Base-by-base conservation (phyloP, 2,888 invertebrate genomes). In the Calameuta pallipes region DNA sequence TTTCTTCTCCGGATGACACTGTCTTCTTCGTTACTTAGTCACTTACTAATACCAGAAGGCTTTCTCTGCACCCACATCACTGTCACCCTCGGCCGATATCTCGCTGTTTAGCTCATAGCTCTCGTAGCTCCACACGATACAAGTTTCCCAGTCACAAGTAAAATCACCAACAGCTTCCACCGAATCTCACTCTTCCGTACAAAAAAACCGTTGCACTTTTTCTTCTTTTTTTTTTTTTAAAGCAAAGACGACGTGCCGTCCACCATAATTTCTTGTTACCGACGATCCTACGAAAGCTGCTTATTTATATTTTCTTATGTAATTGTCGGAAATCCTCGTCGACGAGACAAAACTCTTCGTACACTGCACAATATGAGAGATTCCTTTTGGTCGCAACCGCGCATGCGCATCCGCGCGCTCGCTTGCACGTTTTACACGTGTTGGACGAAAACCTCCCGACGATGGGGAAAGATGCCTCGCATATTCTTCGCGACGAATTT, bases 21-120 rank as follows among this genome's bases (percentile, higher is more conserved):
- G 31, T 31, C 71, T 34, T 31, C 71, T 34, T 34, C 71, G 34
- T 34, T 71, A 30, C 13, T 71, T 34, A 71, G 71, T 71, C 71
- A 71, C 71, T 71, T 34, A 30, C 34, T 34, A 71, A 71, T 35
- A 33, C 75, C 34, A 70, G 70, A 37, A n/a, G 34, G 70, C n/a
- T n/a, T 23, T 37, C 41, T 75, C 56, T 71, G 68, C 78, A 78
- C 78, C 78, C 78, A 78, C 78, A 78, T 78, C 78, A 78, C 78
- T 78, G 75, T 77, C 77, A 77, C 77, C 68, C 31, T 56, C 30
- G 12, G 33, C 33, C 12, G 31, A 56, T 9, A 23, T 56, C 23
- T 56, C 56, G 56, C 56, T 56, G 56, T 56, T 56, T 23, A 41
- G 41, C 41, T 41, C 41, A 41, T 41, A 41, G 15, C 15, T 41